Evolutionary conservation across 35 echinoderm and acorn worm genomes (phyloP).

Genomic region (Apostichopus californicus): DNA sequence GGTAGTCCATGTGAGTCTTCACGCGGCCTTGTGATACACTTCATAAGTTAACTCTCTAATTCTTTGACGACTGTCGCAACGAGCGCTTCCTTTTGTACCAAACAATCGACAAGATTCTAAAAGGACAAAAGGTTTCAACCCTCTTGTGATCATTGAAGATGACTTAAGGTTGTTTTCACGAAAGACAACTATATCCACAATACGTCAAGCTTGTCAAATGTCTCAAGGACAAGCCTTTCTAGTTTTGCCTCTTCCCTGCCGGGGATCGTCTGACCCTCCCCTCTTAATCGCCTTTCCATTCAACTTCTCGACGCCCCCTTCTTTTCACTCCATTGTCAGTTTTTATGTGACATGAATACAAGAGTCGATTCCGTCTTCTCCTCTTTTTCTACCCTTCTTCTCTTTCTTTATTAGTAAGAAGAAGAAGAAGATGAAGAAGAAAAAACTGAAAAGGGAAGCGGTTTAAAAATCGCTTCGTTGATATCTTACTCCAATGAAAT

Average conservation of each 20-base stretch:
- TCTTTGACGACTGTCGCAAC: neutral
- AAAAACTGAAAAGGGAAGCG: constrained; percentile 8
- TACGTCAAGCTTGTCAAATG: constrained; percentile 31
- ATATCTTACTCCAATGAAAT: constrained; percentile 5
- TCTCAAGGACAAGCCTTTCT: constrained; percentile 15
- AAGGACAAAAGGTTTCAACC: constrained; percentile 2
- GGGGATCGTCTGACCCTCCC: constrained; percentile 11
- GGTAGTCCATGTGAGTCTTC: too few relatives aligned
- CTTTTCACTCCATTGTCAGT: constrained; percentile 12
- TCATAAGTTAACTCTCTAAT: neutral
- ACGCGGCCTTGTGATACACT: neutral
- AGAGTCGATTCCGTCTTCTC: neutral
- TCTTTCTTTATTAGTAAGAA: too few relatives aligned
- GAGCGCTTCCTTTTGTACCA: neutral
- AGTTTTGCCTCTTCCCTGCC: constrained; percentile 28
- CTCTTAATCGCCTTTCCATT: constrained; percentile 14
- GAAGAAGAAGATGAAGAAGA: too few relatives aligned
- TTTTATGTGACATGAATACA: constrained; percentile 25
- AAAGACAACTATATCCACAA: too few relatives aligned
- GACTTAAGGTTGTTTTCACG: constrained; percentile 19
- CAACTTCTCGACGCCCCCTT: constrained; percentile 25
- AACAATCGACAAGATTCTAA: constrained; percentile 3
- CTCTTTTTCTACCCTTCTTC: too few relatives aligned
- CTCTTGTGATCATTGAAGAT: constrained; percentile 2
- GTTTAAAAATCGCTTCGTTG: constrained; percentile 14